phyloP scores from a whole-genome alignment of 2,888 invertebrate species.

The Osmoderma eremita region DNA sequence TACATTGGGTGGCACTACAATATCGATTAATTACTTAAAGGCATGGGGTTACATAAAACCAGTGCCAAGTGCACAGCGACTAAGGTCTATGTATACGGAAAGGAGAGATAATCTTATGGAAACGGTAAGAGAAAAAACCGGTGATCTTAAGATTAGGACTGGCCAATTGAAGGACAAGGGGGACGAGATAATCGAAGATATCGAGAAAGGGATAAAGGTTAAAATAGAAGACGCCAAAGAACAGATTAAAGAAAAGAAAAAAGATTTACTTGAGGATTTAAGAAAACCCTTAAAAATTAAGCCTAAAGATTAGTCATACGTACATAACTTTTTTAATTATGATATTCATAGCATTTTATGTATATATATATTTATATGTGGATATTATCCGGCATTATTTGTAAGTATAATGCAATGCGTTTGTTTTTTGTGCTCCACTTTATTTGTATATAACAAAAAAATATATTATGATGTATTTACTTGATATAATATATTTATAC shows the following conservation, averaged over 20 bases:
- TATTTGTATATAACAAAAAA: constrained; percentile 17
- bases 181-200: constrained; percentile 66
- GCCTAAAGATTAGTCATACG: constrained; percentile 24
- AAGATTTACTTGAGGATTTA: constrained; percentile 28
- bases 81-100: constrained; percentile 73
- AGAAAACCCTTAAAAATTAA: constrained; percentile 38
- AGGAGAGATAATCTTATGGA: constrained; percentile 71
- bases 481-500: constrained; percentile 34
- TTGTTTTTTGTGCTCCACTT: constrained; percentile 8
- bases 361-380: constrained; percentile 1
- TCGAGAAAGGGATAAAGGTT: constrained; percentile 54
- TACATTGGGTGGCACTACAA: constrained; percentile 88
- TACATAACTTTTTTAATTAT: constrained; percentile 21
- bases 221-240: constrained; percentile 63
- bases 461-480: constrained; percentile 32
- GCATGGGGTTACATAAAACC: constrained; percentile 85
- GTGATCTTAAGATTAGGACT: constrained; percentile 63
- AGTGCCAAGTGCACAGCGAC: constrained; percentile 73
- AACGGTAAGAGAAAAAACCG: constrained; percentile 69
- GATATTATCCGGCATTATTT: constrained; percentile 16
- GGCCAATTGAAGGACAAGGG: constrained; percentile 56
- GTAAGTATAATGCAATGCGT: constrained; percentile 14
- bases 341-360: constrained; percentile 14
- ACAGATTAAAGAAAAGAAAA: constrained; percentile 66
- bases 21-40: constrained; percentile 83